Percentiles rank a stretch among this genome's conserved stretches.
phyloP scores from a whole-genome alignment of 2,113 vertebrate genomes.

The Bostrychus sinensis region DNA sequence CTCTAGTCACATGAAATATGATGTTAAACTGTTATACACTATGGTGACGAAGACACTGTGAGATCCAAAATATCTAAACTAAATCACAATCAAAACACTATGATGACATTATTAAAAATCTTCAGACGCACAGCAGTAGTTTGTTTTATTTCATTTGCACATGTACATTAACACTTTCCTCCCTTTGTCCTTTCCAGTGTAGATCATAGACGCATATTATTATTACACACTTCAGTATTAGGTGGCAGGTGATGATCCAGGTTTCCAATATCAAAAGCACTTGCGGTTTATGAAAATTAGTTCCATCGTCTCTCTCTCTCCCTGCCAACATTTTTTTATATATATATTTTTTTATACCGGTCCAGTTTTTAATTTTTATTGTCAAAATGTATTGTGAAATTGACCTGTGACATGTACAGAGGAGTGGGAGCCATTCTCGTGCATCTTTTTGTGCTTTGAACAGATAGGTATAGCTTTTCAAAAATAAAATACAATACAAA shows the following conservation, averaged over 20 bases:
- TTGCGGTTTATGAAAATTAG: constrained; percentile 70
- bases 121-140: constrained; percentile 40
- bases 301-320: too few relatives aligned
- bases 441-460: constrained; percentile 63
- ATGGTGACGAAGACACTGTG: too few relatives aligned
- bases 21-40: too few relatives aligned
- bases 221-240: constrained; percentile 59
- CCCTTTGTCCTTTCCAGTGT: constrained; percentile 23
- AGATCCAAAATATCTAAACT: too few relatives aligned
- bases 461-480: constrained; percentile 49
- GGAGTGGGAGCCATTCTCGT: constrained; percentile 40
- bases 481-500: constrained; percentile 53
- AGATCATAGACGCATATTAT: constrained; percentile 53
- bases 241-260: constrained; percentile 47
- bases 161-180: constrained; percentile 57
- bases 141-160: constrained; percentile 64
- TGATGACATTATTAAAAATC: constrained; percentile 41
- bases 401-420: constrained; percentile 30
- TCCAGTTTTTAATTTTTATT: constrained; percentile 43
- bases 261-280: constrained; percentile 67
- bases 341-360: constrained; percentile 5
- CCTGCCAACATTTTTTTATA: constrained; percentile 29
- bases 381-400: constrained; percentile 1
- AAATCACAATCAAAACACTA: too few relatives aligned
- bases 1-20: too few relatives aligned